Evolutionary conservation across 2,797 vertebrate genomes (phyloP).

Genomic region (Rhinichthys osculus): DNA sequence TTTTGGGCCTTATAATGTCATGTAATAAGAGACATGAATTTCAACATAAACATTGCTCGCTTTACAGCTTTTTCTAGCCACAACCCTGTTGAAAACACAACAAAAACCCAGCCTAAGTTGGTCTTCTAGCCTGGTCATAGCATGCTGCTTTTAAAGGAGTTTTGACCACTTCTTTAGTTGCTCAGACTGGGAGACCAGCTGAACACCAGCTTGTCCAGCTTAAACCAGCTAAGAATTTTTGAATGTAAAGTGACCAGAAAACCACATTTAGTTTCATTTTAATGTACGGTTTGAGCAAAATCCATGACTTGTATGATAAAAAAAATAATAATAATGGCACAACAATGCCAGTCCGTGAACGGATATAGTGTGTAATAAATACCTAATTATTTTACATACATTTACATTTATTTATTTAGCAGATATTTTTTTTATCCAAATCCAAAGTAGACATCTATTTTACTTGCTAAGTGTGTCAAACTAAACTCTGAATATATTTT

Average conservation of each 20-base stretch:
- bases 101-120: neutral
- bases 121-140: neutral
- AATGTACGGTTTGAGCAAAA: neutral
- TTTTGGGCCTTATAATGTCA: neutral
- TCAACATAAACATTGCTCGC: neutral
- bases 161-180: neutral
- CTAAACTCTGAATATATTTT: neutral
- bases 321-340: neutral
- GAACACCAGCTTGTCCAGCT: neutral
- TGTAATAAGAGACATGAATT: neutral
- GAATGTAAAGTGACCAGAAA: neutral
- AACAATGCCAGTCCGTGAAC: neutral
- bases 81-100: neutral
- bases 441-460: neutral
- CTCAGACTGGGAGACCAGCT: neutral
- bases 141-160: neutral
- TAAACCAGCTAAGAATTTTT: neutral
- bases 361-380: neutral
- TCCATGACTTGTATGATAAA: neutral
- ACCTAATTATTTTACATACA: neutral
- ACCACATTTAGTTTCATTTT: neutral
- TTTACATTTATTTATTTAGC: neutral
- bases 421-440: neutral
- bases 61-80: neutral
- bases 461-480: neutral